These are phyloP conservation scores for Caenorhabditis angaria DNA, from an alignment of 2,888 invertebrate species.

Conservation along the genomic window DNA sequence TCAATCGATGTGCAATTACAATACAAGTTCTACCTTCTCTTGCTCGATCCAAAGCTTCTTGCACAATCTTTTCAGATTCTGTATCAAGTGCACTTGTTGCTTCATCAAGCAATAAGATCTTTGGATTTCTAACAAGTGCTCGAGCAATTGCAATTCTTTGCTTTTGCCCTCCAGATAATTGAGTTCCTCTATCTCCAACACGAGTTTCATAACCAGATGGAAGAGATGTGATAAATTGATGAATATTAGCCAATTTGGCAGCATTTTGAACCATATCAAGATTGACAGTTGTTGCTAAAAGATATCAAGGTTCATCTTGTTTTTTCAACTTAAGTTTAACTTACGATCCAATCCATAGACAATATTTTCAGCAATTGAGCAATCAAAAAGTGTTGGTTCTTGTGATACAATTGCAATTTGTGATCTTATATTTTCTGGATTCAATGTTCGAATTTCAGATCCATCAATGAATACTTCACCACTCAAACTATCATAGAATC, in stretches of 20 bases:
- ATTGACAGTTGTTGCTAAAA: conserved; percentile 62
- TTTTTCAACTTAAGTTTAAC: no score
- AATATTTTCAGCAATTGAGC: conserved; percentile 71
- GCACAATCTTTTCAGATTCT: conserved; percentile 76
- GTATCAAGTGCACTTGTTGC: conserved; percentile 60
- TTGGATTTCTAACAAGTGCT: conserved; percentile 73
- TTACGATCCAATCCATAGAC: conserved; percentile 63
- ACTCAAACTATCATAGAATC: conserved; percentile 83
- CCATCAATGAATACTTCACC: conserved; percentile 77
- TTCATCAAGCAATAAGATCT: conserved; percentile 72
- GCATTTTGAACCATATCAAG: conserved; percentile 71
- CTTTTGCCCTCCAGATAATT: conserved; percentile 74
- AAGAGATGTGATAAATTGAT: conserved; percentile 73
- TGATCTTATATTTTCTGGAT: conserved; percentile 79
- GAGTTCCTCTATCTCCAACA: conserved; percentile 73
- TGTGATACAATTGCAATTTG: conserved; percentile 90
- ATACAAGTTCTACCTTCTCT: conserved; percentile 73
- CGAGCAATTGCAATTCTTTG: conserved; percentile 74
- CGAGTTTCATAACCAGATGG: conserved; percentile 73
- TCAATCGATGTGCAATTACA: conserved; percentile 75
- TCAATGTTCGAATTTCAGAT: conserved; percentile 65
- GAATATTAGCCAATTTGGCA: conserved; percentile 74
- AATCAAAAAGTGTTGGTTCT: conserved; percentile 81
- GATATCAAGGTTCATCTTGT: no score
- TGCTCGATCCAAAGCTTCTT: conserved; percentile 82